Evolutionary conservation across 2,113 vertebrate genomes (phyloP).

Genomic region (Danionella cerebrum): DNA sequence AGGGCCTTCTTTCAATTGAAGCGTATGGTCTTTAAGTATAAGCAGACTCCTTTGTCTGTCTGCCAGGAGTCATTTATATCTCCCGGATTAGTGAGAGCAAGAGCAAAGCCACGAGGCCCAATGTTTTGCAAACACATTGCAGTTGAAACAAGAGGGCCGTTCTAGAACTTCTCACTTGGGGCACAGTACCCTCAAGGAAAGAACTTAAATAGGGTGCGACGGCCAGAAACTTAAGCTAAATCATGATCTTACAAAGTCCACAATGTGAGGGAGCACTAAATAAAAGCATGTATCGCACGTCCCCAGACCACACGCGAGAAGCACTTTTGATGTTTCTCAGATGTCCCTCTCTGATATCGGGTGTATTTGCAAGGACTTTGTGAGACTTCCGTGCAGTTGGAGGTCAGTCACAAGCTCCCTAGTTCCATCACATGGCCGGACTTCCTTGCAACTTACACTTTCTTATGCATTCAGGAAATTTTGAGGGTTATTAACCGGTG

Average conservation of each 20-base stretch:
- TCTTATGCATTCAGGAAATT: not conserved
- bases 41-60: slow-evolving; percentile 33
- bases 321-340: slow-evolving; percentile 27
- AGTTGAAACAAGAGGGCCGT: slow-evolving; percentile 30
- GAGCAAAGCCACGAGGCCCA: slow-evolving; percentile 16
- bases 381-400: not conserved
- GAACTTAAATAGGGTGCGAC: not conserved
- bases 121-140: slow-evolving; percentile 35
- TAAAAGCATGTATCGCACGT: not conserved
- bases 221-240: not conserved
- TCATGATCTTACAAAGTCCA: not conserved
- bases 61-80: slow-evolving; percentile 40
- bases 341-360: not conserved
- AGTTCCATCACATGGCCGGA: not conserved
- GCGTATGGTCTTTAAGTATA: slow-evolving; percentile 43
- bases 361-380: not conserved
- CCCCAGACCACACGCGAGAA: slow-evolving; percentile 7
- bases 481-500: slow-evolving; percentile 1
- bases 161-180: slow-evolving; percentile 2
- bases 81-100: slow-evolving; percentile 32
- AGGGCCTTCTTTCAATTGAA: slow-evolving; percentile 35
- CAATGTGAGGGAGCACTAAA: not conserved
- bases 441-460: not conserved
- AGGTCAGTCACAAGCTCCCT: slow-evolving; percentile 11
- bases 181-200: not conserved